Conservation (phyloP, 2,113 vertebrate genomes). For the Petroica traversi region DNA sequence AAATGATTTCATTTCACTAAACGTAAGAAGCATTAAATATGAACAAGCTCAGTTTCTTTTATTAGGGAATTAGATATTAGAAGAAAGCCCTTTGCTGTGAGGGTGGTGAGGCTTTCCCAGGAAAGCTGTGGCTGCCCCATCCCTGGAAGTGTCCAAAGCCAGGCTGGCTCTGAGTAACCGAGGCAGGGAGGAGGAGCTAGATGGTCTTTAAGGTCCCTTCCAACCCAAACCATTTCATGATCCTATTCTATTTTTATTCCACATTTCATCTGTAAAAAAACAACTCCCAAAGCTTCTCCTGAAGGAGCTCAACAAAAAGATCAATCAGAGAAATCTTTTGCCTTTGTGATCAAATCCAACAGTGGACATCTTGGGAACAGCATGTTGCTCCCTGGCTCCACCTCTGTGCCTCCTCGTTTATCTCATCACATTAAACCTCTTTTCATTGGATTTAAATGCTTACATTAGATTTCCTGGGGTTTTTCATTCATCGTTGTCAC, state of each 20-base stretch:
- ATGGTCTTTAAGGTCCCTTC: neutral
- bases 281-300: neutral
- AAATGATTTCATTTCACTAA: neutral
- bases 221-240: neutral
- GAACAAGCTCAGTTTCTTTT: neutral
- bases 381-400: neutral
- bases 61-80: neutral
- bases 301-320: neutral
- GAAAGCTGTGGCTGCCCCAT: neutral
- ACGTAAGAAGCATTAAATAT: neutral
- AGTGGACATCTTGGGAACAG: neutral
- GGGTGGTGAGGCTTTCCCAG: rapidly evolving
- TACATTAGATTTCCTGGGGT: neutral
- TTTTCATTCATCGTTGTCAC: neutral
- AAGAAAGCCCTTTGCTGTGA: neutral
- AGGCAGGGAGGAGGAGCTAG: neutral
- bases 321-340: neutral
- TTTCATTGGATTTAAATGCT: neutral
- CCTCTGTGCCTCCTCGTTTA: neutral
- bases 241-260: neutral
- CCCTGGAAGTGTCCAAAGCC: neutral
- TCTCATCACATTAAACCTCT: neutral
- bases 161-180: neutral
- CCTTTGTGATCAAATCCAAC: neutral
- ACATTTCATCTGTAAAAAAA: neutral